Evolutionary conservation across 2,888 invertebrate species (phyloP).

Genomic region (Campopleginae sp.): DNA sequence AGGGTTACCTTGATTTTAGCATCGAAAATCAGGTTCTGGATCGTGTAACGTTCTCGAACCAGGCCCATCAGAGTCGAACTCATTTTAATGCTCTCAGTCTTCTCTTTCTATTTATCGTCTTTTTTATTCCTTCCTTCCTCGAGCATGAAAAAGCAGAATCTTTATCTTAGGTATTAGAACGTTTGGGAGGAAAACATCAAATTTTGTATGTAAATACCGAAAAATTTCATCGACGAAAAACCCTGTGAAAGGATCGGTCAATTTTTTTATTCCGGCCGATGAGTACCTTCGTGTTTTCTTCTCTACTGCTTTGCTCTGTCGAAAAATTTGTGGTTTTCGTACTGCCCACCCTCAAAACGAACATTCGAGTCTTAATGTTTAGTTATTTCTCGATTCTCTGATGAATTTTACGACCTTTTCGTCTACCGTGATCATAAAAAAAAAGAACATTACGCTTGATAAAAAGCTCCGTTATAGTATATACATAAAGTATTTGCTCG

Average conservation of each 20-base stretch:
- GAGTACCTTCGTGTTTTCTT: neutral
- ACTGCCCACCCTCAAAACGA: neutral
- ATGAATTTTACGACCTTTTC: neutral
- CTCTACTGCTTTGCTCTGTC: neutral
- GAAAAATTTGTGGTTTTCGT: neutral
- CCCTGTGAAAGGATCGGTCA: neutral
- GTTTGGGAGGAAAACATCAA: constrained; percentile 7
- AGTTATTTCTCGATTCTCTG: neutral
- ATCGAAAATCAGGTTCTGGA: constrained; percentile 69
- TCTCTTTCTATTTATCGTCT: constrained; percentile 54
- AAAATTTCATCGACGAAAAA: neutral
- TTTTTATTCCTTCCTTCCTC: constrained; percentile 31
- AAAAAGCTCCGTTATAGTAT: constrained; percentile 18
- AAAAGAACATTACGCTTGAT: constrained; percentile 13
- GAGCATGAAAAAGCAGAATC: neutral
- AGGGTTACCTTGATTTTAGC: constrained; percentile 69
- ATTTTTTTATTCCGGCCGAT: neutral
- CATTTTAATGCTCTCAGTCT: constrained; percentile 56
- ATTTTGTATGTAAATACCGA: neutral
- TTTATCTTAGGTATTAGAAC: constrained; percentile 27
- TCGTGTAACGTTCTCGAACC: constrained; percentile 61
- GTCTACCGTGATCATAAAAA: constrained; percentile 2
- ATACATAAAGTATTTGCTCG: constrained; percentile 20
- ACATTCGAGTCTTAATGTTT: neutral
- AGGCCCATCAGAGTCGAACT: constrained; percentile 63